Percentiles rank a stretch among this genome's conserved stretches.
Conservation (phyloP, 2,888 invertebrate species). For the Thymelicus sylvestris region DNA sequence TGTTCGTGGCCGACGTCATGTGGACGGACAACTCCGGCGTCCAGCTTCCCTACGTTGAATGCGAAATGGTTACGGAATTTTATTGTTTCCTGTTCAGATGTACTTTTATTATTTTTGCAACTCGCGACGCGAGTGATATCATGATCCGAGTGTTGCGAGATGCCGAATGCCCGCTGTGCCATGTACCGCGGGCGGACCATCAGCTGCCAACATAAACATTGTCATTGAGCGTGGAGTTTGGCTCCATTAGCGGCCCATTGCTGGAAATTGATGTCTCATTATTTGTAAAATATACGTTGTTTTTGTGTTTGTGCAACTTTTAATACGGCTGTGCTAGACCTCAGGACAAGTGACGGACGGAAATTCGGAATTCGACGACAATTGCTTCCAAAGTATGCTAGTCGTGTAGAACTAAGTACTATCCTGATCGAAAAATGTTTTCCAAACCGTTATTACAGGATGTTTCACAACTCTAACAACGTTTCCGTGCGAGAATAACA, state of each 20-base stretch:
- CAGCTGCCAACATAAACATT: slow-evolving; percentile 14
- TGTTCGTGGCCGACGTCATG: neutral
- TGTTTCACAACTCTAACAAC: neutral
- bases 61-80: slow-evolving; percentile 3
- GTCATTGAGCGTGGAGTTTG: neutral
- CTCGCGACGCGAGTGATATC: slow-evolving; percentile 9
- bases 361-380: too few species aligned
- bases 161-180: neutral
- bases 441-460: neutral
- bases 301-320: too few species aligned
- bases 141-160: slow-evolving; percentile 14
- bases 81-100: slow-evolving; percentile 21
- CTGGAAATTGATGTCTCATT: neutral
- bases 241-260: neutral
- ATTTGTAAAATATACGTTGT: too few species aligned
- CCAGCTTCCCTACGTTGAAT: neutral
- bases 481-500: neutral
- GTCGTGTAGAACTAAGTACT: too few species aligned
- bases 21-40: neutral
- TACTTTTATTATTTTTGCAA: slow-evolving; percentile 13
- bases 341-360: too few species aligned
- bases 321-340: too few species aligned
- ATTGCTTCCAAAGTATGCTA: too few species aligned
- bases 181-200: neutral
- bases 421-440: too few species aligned